A percentile compares a stretch with the other conserved stretches of the same genome.
These are phyloP conservation scores for Astreopora myriophthalma DNA, from an alignment of 64 coral and sea anemone genomes.

Conservation along the genomic window DNA sequence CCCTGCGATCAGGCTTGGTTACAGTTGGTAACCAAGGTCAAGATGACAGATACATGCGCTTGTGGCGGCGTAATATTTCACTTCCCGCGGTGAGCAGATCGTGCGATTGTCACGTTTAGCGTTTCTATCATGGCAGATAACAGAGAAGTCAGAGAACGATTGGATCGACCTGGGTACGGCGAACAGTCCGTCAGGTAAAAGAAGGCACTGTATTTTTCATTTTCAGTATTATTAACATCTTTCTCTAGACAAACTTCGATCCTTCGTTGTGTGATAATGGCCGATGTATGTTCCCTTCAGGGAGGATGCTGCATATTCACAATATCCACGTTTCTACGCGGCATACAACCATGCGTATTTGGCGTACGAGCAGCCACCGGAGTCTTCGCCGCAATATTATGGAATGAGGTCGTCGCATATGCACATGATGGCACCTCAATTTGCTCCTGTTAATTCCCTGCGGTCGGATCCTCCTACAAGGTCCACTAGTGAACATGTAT, in stretches of 20 bases:
- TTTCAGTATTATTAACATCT: slow-evolving; percentile 6
- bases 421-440: too few relatives aligned
- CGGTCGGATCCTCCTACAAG: background rate
- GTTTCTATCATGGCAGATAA: background rate
- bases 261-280: background rate
- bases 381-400: too few relatives aligned
- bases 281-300: background rate
- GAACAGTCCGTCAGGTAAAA: background rate
- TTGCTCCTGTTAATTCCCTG: too few relatives aligned
- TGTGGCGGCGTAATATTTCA: too few relatives aligned
- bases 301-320: background rate
- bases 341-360: too few relatives aligned
- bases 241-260: slow-evolving; percentile 1
- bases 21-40: too few relatives aligned
- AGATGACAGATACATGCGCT: too few relatives aligned
- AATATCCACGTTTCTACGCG: too few relatives aligned
- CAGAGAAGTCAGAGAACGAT: background rate
- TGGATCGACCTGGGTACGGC: background rate
- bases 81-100: background rate
- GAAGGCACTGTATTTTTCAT: slow-evolving; percentile 9
- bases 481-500: background rate
- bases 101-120: slow-evolving; percentile 4
- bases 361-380: too few relatives aligned
- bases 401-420: too few relatives aligned
- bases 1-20: too few relatives aligned